phyloP scores from a whole-genome alignment of 1,140 invertebrate genomes.

The Pectinophora gossypiella region DNA sequence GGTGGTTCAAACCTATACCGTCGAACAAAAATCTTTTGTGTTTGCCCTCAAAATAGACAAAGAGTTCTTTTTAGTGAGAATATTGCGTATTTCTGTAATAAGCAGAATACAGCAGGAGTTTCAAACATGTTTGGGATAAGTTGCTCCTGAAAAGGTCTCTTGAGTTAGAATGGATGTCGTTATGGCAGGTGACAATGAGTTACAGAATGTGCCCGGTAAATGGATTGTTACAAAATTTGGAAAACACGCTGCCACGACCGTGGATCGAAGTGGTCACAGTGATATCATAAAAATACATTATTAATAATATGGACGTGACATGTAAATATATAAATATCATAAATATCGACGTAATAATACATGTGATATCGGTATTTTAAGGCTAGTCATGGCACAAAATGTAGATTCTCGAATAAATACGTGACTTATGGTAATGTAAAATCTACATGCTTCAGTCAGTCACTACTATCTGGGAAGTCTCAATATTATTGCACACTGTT shows the following conservation, averaged over 20 bases:
- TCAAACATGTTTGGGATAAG: too few relatives aligned
- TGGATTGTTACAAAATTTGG: constrained; percentile 48
- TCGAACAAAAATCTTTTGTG: too few relatives aligned
- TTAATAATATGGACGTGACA: constrained; percentile 17
- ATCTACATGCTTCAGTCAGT: constrained; percentile 56
- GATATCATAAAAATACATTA: constrained; percentile 25
- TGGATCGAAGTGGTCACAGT: constrained; percentile 37
- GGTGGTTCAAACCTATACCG: too few relatives aligned
- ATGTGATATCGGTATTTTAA: too few relatives aligned
- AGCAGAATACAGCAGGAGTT: too few relatives aligned
- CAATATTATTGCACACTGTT: constrained; percentile 26
- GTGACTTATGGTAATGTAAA: constrained; percentile 4
- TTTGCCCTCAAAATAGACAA: too few relatives aligned
- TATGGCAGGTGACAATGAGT: constrained; percentile 17
- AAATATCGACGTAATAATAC: constrained; percentile 11
- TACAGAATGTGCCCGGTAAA: constrained; percentile 24
- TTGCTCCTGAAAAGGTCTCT: constrained; percentile 14
- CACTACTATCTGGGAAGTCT: constrained; percentile 12
- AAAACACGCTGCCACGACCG: constrained; percentile 45
- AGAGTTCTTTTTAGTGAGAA: too few relatives aligned
- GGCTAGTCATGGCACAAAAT: constrained; percentile 15
- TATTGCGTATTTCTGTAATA: too few relatives aligned
- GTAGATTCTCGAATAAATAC: background rate
- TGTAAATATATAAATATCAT: constrained; percentile 26
- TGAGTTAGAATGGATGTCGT: constrained; percentile 10